Conservation (phyloP, 2,113 vertebrate species). For the Ctenomys sociabilis region DNA sequence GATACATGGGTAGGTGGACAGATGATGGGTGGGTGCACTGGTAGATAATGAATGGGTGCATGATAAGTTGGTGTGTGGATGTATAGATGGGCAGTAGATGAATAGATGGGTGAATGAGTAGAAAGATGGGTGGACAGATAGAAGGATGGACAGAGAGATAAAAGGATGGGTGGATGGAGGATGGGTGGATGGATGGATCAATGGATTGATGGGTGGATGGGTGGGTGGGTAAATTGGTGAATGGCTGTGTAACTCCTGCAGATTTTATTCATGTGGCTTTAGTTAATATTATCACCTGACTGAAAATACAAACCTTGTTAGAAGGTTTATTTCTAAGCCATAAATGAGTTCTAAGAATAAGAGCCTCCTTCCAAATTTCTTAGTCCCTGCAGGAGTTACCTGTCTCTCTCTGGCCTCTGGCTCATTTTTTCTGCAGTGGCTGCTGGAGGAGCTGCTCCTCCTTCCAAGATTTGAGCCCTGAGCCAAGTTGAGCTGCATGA, state of each 20-base stretch:
- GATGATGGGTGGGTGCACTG: neutral
- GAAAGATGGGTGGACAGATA: too few species aligned
- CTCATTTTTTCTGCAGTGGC: constrained; percentile 42
- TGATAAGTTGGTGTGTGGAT: neutral
- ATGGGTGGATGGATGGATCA: neutral
- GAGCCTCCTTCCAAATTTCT: constrained; percentile 31
- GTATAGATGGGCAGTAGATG: neutral
- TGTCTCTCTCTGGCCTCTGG: constrained; percentile 52
- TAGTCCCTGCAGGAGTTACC: constrained; percentile 26
- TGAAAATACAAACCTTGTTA: constrained; percentile 34
- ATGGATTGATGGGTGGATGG: neutral
- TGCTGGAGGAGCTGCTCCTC: neutral
- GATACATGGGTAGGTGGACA: neutral
- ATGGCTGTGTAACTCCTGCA: neutral
- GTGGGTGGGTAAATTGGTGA: neutral
- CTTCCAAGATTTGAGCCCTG: neutral
- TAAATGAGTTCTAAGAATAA: constrained; percentile 65
- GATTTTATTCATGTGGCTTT: constrained; percentile 42
- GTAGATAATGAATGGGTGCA: neutral
- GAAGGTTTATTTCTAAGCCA: constrained; percentile 63
- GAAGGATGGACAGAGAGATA: too few species aligned
- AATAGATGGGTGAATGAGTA: too few species aligned
- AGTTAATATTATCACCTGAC: constrained; percentile 43
- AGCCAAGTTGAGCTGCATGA: neutral
- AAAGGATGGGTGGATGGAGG: neutral